Conservation (phyloP, 2,113 vertebrate genomes). For the Ceyx margarethae region DNA sequence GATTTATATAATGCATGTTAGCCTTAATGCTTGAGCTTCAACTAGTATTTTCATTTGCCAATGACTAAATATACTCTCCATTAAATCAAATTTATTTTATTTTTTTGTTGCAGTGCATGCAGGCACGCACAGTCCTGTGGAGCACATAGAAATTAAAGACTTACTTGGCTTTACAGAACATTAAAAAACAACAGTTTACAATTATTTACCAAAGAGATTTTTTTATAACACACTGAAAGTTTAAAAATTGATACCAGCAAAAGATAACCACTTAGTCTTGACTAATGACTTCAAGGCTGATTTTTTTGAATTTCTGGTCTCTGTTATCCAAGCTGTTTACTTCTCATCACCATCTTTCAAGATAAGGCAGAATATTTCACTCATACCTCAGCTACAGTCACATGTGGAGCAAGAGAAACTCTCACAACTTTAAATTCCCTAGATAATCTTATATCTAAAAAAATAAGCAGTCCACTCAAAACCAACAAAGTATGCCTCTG, state of each 20-base stretch:
- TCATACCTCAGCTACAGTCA: not conserved
- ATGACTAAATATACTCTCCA: not conserved
- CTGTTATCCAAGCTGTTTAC: not conserved
- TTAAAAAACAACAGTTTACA: not conserved
- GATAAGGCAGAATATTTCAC: not conserved
- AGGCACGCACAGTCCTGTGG: not conserved
- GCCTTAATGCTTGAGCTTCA: not conserved
- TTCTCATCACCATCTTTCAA: not conserved
- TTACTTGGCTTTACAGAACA: not conserved
- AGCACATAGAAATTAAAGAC: not conserved
- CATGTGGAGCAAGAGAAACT: accelerated
- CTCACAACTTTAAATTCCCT: not conserved
- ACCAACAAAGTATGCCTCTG: not conserved
- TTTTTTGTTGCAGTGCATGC: not conserved
- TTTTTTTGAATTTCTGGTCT: not conserved
- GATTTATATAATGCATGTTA: not conserved
- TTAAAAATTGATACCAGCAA: not conserved
- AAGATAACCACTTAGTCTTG: not conserved
- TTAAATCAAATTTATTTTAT: not conserved
- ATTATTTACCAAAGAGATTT: not conserved
- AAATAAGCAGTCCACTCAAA: not conserved
- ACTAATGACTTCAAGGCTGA: not conserved
- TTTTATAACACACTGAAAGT: not conserved
- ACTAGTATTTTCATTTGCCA: not conserved
- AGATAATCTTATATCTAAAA: not conserved